Base-by-base conservation (phyloP, 2,797 vertebrate species). In the Hyperoplus lanceolatus region DNA sequence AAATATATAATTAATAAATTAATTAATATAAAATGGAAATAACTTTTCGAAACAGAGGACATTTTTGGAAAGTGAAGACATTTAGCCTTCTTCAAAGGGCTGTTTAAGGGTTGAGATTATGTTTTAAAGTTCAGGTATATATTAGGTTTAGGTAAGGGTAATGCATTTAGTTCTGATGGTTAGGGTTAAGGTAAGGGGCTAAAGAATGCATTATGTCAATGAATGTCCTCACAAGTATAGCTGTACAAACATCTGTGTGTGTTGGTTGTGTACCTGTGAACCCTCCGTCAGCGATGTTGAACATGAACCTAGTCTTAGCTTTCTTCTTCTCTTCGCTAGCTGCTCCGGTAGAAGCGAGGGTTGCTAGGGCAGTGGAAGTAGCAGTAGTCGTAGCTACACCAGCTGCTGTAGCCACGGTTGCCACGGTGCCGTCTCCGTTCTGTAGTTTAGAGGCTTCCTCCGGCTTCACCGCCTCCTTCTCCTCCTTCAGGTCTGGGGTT, bases 251-350 rank as follows among this genome's bases (percentile, higher is more conserved):
- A 1, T 49, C 15, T 8, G 51, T 4, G 74, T 15, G 16, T 18
- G 8, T 29, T 3, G 56, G n/a, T 18, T 63, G 0, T 1, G 8
- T 73, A 99, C 98, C 98, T 85, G 98, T 99, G 92, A 99, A 99
- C n/a, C 98, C 98, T 66, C 98, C 98, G 39, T 99, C 98, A 29
- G 98, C 98, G 48, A 99, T 99, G 95, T 99, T 99, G 90, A 99
- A 99, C 98, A 99, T 99, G 93, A 99, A 99, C 14, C 98, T 95
- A 58, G 96, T 96, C 88, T 99, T 99, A 58, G 94, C 96, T 86
- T 97, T 99, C 90, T 97, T 97, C 90, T 97, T 97, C 84, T 99
- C 98, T 45, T 99, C 98, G 18, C 83, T 93, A 16, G 89, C 81
- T 8, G 87, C 88, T 2, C 67, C 63, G 0, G 29, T 29, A 29